Conservation (phyloP, 2,888 invertebrate genomes). For the Papilio gigon region DNA sequence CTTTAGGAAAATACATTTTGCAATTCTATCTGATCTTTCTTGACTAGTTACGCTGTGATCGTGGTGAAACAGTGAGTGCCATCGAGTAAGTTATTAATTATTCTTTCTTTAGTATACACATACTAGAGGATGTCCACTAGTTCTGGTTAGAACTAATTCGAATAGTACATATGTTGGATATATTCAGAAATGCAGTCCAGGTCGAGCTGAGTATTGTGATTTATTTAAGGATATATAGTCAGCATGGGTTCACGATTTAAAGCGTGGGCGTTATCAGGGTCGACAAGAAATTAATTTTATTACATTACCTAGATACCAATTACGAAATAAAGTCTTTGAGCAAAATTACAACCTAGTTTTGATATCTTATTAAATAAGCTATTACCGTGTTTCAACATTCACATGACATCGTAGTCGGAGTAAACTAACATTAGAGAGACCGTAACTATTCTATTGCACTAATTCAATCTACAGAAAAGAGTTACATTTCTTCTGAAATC, state of each 20-base stretch:
- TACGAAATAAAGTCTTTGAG: background rate
- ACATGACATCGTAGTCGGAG: no score
- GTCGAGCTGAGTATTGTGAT: background rate
- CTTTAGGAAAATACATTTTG: background rate
- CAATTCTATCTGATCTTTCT: background rate
- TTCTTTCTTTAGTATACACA: no score
- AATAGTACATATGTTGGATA: background rate
- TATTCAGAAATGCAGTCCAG: background rate
- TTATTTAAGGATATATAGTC: conserved; percentile 1
- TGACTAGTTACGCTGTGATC: background rate
- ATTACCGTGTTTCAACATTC: no score
- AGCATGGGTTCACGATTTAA: conserved; percentile 7
- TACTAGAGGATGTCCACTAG: background rate
- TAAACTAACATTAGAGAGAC: no score
- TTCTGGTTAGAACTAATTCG: background rate
- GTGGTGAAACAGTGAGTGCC: no score
- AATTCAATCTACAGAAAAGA: no score
- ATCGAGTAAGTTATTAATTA: no score
- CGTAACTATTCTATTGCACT: no score
- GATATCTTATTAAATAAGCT: background rate
- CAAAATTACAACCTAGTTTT: background rate
- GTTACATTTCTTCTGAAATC: no score
- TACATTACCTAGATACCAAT: background rate
- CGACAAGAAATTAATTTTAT: conserved; percentile 2
- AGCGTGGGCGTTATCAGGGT: conserved; percentile 23